These are phyloP conservation scores for Agonum fuliginosum DNA, from an alignment of 2,888 invertebrate genomes.

Conservation along the genomic window DNA sequence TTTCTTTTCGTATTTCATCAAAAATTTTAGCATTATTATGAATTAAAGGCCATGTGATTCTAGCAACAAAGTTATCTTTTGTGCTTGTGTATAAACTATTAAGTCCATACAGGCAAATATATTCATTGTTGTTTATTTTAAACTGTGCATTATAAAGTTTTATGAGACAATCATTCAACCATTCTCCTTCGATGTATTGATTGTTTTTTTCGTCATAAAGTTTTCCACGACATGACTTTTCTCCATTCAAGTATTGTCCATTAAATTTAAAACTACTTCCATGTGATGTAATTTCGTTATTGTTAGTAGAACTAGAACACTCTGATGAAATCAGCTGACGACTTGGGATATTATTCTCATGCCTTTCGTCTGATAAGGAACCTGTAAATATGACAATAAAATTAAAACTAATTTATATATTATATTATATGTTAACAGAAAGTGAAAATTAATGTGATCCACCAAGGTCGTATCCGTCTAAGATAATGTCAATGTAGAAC, in stretches of 20 bases:
- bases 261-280: too few species aligned
- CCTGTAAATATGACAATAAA: too few species aligned
- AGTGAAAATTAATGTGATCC: too few species aligned
- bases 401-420: too few species aligned
- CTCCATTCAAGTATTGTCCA: background rate
- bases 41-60: background rate
- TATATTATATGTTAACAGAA: too few species aligned
- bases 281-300: too few species aligned
- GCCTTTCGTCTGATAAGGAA: too few species aligned
- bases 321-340: too few species aligned
- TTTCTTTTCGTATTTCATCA: background rate
- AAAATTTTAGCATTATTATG: background rate
- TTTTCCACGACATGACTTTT: background rate
- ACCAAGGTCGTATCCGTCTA: too few species aligned
- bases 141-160: background rate
- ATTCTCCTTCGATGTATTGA: background rate
- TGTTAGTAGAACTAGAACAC: too few species aligned
- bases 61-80: background rate
- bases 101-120: background rate
- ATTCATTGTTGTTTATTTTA: background rate
- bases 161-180: background rate
- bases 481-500: too few species aligned
- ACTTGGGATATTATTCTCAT: too few species aligned
- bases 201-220: background rate
- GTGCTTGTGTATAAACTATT: background rate